Evolutionary conservation across 2,113 vertebrate genomes (phyloP), one percentile per base, ranked within the genome.

Genomic region (Pantherophis guttatus): DNA sequence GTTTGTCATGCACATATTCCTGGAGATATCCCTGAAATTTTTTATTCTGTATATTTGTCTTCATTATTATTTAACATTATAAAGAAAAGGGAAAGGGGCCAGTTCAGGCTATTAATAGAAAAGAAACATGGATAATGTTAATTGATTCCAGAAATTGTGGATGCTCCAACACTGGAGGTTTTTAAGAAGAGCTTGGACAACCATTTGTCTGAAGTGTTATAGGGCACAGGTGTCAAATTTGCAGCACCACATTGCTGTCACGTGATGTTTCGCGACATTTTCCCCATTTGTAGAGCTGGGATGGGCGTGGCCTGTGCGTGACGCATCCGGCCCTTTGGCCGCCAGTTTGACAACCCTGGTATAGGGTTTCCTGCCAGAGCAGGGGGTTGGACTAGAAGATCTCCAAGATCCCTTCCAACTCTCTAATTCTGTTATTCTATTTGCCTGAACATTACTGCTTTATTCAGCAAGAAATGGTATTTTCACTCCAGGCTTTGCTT

Each of bases 41-140:
- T 23, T 65, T 95, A 95, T 96, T 96, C 97, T 95, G 8, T 5
- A 90, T n/a, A 50, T 93, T 50, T 57, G 81, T 62, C 87, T 94
- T 95, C 93, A 81, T 95, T 89, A 95, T 95, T 94, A 90, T 88
- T 90, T 8, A 6, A 91, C 8, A 26, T 89, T 91, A 95, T 91
- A 93, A 88, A 62, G 54, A n/a, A 33, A 65, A 90, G 93, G 39
- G 50, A 81, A 50, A 62, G 54, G 59, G 39, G 70, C 6, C 23
- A 89, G 57, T 0, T 70, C 70, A 33, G 52, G 65, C 85, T 0
- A 0, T 29, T 94, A 0, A 0, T 29, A 17, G 75, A 85, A 8
- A 33, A 85, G 29, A 90, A 19, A 48, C 39, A 26, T 86, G 11
- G 44, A 57, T 50, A 12, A 0, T 15, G 12, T 70, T n/a, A 33